Conservation (phyloP, 2,888 invertebrate genomes). For the Tetheella fluctuosa region DNA sequence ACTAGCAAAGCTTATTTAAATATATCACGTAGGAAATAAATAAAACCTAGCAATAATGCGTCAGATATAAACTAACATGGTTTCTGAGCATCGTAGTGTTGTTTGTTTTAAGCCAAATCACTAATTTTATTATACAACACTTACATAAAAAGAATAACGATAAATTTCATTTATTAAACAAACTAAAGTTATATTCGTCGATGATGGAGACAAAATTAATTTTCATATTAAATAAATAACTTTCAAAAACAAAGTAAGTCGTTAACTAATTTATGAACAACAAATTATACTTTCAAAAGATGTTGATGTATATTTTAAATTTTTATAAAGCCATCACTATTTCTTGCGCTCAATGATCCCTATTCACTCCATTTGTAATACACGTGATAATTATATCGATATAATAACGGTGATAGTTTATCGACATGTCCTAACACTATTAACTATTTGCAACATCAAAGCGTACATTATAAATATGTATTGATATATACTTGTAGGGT, state of each 20-base stretch:
- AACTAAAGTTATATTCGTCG: background rate
- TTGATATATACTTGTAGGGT: background rate
- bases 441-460: background rate
- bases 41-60: slow-evolving; percentile 24
- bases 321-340: background rate
- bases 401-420: background rate
- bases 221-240: background rate
- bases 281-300: background rate
- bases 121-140: background rate
- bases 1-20: slow-evolving; percentile 40
- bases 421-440: background rate
- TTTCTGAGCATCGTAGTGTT: slow-evolving; percentile 1
- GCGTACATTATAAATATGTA: background rate
- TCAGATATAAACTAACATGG: background rate
- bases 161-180: background rate
- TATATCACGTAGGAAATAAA: slow-evolving; percentile 20
- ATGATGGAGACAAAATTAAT: background rate
- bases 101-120: background rate
- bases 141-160: background rate
- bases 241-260: background rate
- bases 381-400: background rate
- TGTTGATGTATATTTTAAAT: background rate
- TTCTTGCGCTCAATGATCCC: background rate
- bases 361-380: background rate
- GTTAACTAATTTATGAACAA: background rate